Percentiles rank a stretch among this genome's conserved stretches.
phyloP scores from a whole-genome alignment of 2,113 vertebrate genomes.

The Entomyzon cyanotis region DNA sequence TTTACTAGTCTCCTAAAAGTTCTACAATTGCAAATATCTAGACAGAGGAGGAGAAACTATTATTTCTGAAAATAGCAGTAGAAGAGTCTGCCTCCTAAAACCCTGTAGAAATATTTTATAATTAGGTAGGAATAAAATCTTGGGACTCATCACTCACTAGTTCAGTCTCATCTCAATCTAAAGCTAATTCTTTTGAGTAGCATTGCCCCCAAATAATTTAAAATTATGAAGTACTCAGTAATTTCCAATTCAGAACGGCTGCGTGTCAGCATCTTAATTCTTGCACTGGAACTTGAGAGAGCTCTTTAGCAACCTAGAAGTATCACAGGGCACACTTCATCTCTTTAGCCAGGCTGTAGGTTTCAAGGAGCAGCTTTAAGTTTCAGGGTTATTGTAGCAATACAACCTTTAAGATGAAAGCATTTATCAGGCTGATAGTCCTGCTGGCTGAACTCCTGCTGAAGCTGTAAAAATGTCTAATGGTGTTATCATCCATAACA shows the following conservation, averaged over 20 bases:
- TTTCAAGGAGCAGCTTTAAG: conserved; percentile 38
- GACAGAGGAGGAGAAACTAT: background rate
- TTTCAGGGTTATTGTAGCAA: conserved; percentile 39
- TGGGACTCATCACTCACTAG: background rate
- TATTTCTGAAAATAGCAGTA: background rate
- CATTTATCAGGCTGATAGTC: conserved; percentile 62
- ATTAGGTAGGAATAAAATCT: background rate
- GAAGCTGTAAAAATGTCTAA: conserved; percentile 55
- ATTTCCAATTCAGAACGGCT: background rate
- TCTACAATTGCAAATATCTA: background rate
- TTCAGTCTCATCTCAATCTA: background rate
- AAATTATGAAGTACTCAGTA: background rate
- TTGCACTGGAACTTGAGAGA: background rate
- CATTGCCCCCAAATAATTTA: background rate
- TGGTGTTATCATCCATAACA: conserved; percentile 51
- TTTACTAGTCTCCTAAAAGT: background rate
- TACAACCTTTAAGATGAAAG: conserved; percentile 51
- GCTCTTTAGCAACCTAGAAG: conserved; percentile 15
- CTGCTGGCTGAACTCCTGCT: conserved; percentile 51
- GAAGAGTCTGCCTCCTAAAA: background rate
- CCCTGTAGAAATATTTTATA: background rate
- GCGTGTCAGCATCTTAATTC: background rate
- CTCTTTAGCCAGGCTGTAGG: conserved; percentile 23
- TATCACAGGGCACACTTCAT: conserved; percentile 18
- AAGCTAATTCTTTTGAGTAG: background rate